phyloP scores from a whole-genome alignment of 2,888 invertebrate genomes.

The Erynnis tages region DNA sequence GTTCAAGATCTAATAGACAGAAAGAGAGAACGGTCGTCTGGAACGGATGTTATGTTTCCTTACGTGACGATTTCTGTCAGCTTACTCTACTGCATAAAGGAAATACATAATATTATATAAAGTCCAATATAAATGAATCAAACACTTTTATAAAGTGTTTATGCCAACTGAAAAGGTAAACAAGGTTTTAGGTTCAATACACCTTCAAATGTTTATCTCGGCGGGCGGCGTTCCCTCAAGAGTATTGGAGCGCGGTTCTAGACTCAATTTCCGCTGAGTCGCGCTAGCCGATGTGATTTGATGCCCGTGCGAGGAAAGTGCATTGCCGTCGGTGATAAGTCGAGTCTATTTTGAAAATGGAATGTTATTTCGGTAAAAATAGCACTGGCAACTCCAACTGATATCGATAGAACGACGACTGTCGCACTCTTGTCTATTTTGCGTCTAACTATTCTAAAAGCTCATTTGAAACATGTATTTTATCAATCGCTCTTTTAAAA shows the following conservation, averaged over 20 bases:
- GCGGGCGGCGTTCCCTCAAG: neutral
- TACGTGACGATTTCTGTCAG: too few species aligned
- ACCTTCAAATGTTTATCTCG: slow-evolving; percentile 15
- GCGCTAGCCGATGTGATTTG: slow-evolving; percentile 14
- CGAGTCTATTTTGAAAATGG: slow-evolving; percentile 4
- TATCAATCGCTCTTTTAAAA: too few species aligned
- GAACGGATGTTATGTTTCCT: too few species aligned
- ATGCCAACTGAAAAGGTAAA: slow-evolving; percentile 16
- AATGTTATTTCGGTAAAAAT: slow-evolving; percentile 2
- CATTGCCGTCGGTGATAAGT: slow-evolving; percentile 6
- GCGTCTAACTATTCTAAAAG: too few species aligned
- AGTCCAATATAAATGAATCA: neutral
- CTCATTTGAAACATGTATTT: too few species aligned
- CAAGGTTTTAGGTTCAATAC: slow-evolving; percentile 19
- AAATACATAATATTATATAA: neutral
- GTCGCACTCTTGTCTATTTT: too few species aligned
- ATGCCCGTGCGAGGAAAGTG: slow-evolving; percentile 4
- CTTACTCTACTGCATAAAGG: neutral
- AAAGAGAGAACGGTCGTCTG: too few species aligned
- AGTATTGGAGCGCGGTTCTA: slow-evolving; percentile 12
- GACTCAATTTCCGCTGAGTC: slow-evolving; percentile 18
- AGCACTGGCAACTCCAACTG: neutral
- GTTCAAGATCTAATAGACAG: too few species aligned
- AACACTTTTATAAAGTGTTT: neutral
- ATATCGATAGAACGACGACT: neutral